Base-by-base conservation (phyloP, 2,113 vertebrate species). In the Thinocorus orbignyianus region DNA sequence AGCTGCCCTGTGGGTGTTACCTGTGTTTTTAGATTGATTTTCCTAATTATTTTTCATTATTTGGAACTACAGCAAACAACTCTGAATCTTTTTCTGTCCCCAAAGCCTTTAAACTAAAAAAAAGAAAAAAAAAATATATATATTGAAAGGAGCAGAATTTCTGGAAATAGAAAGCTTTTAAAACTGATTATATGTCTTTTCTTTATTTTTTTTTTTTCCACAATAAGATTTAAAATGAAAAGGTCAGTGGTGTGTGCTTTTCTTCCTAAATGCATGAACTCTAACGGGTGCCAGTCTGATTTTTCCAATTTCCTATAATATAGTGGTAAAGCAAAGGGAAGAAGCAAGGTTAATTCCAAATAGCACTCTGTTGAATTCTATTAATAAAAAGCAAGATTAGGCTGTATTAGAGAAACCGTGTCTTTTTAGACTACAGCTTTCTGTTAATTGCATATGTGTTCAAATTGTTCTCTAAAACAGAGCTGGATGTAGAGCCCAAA, bases 271-370 rank as follows among this genome's bases (percentile, higher is more conserved):
- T 17, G 33, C 44, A 93, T 92, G 82, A 96, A 87, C n/a, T 95
- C 33, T 87, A 95, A 92, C 3, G 44, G 12, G 14, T 86, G 49
- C 92, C 72, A 84, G 46, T 52, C 85, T 92, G 52, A 62, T 91
- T 95, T 92, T 83, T 64, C 39, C 17, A 3, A 18, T 85, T 92
- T 90, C 74, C 55, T 86, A 10, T 71, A 84, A 74, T 66, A 24
- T 2, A 58, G 33, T 13, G 13, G 68, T 86, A 81, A 81, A 81
- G 17, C 37, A 61, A 76, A 94, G n/a, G 55, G 52, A 93, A 74
- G 86, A 90, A 89, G 14, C 16, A 84, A 93, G 37, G 13, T 86
- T 92, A 86, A 74, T 97, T 94, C 89, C 79, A 95, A 95, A 81
- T 39, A 94, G 26, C 30, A 58, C 13, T 42, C 8, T 88, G 60